Base-by-base conservation (phyloP, 2,888 invertebrate genomes). In the Apomyelois bistriatella region DNA sequence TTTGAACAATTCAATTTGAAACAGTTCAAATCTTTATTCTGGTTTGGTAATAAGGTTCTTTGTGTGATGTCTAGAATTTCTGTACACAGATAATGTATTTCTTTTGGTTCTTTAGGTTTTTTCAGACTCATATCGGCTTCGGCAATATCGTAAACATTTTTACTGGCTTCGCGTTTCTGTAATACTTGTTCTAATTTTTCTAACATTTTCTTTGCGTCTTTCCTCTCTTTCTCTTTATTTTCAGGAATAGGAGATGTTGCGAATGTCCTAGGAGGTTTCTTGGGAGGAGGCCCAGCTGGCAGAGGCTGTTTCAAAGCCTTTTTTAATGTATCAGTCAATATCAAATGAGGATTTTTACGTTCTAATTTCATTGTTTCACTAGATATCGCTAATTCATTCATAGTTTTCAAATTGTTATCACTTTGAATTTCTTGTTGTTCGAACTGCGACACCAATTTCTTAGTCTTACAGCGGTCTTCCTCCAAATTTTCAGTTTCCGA, bases 191-290 rank as follows among this genome's bases (percentile, higher is more conserved):
- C 93, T 0, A 94, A 74, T 64, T 93, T 94, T 61, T 92, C 92
- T 0, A 94, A 74, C 92, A 94, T 94, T 58, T 93, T 90, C 71
- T 93, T 92, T 0, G 94, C 90, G 62, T 93, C 93, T 56, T 82
- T 85, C 37, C 79, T 81, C 15, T 76, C 74, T 61, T 76, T 78
- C 43, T 79, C 78, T 8, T 65, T 63, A 12, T 57, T 67, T 66
- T 77, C 79, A 4, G 65, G 65, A 7, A 70, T 73, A 0, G 81
- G 65, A 0, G 74, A 61, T 16, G 60, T 84, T 36, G 84, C 82
- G 64, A 94, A 94, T 0, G 92, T 92, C 58, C 95, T 79, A 0
- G 95, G 95, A 1, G 95, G 95, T 72, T 95, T 95, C 65, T 93
- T 93, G 0, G 95, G 95, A 0, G 95, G 94, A 4, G 95, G 94